These are phyloP conservation scores for Leucania comma DNA, from an alignment of 2,888 invertebrate species.

Conservation along the genomic window DNA sequence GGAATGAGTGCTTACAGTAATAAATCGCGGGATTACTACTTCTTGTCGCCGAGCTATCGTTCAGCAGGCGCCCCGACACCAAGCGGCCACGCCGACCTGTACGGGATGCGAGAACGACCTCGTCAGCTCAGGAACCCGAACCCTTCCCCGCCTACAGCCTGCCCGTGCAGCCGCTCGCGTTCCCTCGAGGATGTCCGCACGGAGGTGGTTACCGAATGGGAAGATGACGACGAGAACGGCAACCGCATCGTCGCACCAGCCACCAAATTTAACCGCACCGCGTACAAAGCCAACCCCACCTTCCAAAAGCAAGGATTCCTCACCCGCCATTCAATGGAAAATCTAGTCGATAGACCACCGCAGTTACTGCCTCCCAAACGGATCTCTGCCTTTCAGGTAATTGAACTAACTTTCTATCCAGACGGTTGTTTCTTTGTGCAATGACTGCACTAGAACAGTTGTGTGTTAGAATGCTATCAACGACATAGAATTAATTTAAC, in stretches of 20 bases:
- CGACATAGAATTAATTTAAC: constrained; percentile 67
- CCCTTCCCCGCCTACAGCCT: constrained; percentile 83
- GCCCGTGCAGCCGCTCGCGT: constrained; percentile 92
- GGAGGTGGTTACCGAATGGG: constrained; percentile 92
- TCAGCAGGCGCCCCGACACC: constrained; percentile 92
- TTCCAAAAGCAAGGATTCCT: constrained; percentile 88
- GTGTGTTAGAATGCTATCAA: constrained; percentile 67
- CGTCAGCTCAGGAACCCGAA: constrained; percentile 85
- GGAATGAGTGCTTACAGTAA: constrained; percentile 88
- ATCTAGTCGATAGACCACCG: constrained; percentile 91
- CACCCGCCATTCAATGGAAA: constrained; percentile 93
- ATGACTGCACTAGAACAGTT: constrained; percentile 71
- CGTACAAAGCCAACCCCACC: constrained; percentile 79
- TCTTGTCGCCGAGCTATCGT: constrained; percentile 93
- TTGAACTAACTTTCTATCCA: constrained; percentile 82
- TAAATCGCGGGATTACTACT: constrained; percentile 90
- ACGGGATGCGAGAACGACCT: constrained; percentile 81
- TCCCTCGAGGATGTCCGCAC: constrained; percentile 94
- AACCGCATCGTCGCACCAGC: constrained; percentile 90
- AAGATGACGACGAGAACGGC: constrained; percentile 92
- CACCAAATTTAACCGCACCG: constrained; percentile 85
- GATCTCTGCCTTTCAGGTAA: constrained; percentile 90
- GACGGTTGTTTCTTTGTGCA: constrained; percentile 74
- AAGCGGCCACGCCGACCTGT: constrained; percentile 80
- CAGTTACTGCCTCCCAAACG: constrained; percentile 89